These are phyloP conservation scores for Gallirallus australis DNA, from an alignment of 2,797 vertebrate genomes.

Conservation along the genomic window DNA sequence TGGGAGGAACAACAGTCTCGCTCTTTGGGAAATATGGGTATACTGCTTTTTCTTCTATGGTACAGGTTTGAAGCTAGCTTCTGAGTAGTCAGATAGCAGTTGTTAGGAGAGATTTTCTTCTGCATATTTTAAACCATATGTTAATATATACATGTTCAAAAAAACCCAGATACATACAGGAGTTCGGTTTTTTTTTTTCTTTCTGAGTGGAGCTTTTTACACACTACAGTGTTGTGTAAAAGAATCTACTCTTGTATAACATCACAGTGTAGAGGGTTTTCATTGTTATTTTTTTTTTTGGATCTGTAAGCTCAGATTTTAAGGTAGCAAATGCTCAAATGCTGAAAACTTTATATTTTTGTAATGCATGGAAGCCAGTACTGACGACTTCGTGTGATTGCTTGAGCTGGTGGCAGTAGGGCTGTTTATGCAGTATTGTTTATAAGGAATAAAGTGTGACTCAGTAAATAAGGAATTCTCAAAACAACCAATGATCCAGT, in stretches of 20 bases:
- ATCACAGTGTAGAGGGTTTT: accelerated
- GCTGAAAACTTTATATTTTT: background rate
- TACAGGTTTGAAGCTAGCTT: background rate
- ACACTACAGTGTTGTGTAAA: background rate
- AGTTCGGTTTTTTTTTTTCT: background rate
- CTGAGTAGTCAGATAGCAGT: background rate
- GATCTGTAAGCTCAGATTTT: background rate
- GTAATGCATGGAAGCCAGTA: background rate
- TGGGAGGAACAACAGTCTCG: conserved; percentile 95
- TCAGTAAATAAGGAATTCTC: background rate
- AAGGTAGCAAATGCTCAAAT: background rate
- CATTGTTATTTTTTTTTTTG: background rate
- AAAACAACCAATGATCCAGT: background rate
- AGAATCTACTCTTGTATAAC: background rate
- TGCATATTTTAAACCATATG: background rate
- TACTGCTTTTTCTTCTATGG: background rate
- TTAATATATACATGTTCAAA: background rate
- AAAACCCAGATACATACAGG: background rate
- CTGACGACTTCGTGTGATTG: background rate
- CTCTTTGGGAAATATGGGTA: conserved; percentile 95
- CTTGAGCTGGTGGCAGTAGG: background rate
- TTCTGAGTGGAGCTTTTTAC: background rate
- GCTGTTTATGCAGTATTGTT: background rate
- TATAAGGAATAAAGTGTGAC: background rate
- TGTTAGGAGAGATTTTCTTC: background rate